Evolutionary conservation across 2,888 invertebrate genomes (phyloP), one percentile per base, ranked within the genome.

Genomic region (Cremastinae sp.): DNA sequence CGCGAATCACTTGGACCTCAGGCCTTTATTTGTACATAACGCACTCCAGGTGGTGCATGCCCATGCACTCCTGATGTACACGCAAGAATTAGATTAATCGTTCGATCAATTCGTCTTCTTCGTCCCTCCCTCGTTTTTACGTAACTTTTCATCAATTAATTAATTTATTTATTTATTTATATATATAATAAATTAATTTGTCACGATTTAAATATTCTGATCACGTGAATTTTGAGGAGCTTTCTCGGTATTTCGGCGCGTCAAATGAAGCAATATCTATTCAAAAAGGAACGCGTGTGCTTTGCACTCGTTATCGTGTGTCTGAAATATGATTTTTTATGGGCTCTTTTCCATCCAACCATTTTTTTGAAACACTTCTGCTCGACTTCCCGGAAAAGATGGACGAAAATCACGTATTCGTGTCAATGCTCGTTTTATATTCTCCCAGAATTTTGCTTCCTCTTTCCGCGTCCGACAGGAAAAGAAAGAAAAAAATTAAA

Each of bases 31-130:
- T 10, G 28, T 53, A 43, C 71, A 74, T 74, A 43, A 75, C 20
- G 79, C 82, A 70, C 80, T 83, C 86, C 86, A 87, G 86, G 86
- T 87, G 87, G 85, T 78, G n/a, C n/a, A n/a, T n/a, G 84, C 82
- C 85, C 85, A 78, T n/a, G n/a, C n/a, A n/a, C n/a, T n/a, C n/a
- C 70, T 65, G 75, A 75, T 86, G n/a, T n/a, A n/a, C n/a, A n/a
- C n/a, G 84, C 80, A 84, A 81, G 83, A 88, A 88, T 88, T 87
- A 88, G 87, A 86, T 68, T 88, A 87, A 88, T 87, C 81, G 78
- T 81, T 75, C 75, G 66, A 78, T 83, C 80, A 79, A 54, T 72
- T 43, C 54, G 14, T 54, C 36, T 4, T 18, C 20, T n/a, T 3
- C 5, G 4, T 20, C 14, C 16, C 53, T 22, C 65, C 49, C 34